Evolutionary conservation across 1,140 invertebrate genomes (phyloP), one percentile per base, ranked within the genome.

Genomic region (Lanistes nyassanus): DNA sequence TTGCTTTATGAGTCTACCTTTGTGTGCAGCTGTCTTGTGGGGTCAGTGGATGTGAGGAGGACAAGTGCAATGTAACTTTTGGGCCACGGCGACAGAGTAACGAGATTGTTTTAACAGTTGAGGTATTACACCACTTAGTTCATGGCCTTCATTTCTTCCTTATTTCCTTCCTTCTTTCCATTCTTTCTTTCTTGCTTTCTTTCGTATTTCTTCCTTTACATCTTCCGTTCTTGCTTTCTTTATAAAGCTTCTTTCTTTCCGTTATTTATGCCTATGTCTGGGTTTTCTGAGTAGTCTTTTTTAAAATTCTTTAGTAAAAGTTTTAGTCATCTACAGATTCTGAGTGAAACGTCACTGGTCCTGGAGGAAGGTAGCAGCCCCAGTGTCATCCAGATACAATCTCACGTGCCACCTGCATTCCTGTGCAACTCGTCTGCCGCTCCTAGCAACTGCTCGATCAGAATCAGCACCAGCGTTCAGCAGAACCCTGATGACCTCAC

Each of bases 11-110:
- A n/a, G n/a, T n/a, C n/a, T 36, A 16, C 69, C 65, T 68, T 26
- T 56, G 55, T 31, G 77, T 82, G 21, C 76, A 85, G 83, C 56
- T 85, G n/a, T 78, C 80, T 26, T 85, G 83, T 80, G 81, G 79
- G 36, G 80, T 85, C 0, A 73, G 73, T 21, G 66, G 75, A 3
- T 85, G 83, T 76, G 26, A 73, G 4, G 51, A 80, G 19, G 74
- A 67, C 21, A 77, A 34, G 9, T 82, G 82, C 75, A 75, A 73
- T 56, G 51, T 71, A 21, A 79, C 79, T 16, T 55, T 55, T 26
- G 83, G 83, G 65, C 73, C 79, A 29, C 78, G 81, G n/a, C 81
- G 81, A 70, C 55, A 34, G 26, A 85, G 83, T 74, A 79, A 80
- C 31, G 42, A 11, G 4, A 69, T 83, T 0, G 66, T 60, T 39